Percentiles rank a stretch among this genome's conserved stretches.
These are phyloP conservation scores for Eristalinus sepulchralis DNA, from an alignment of 2,888 invertebrate species.

Conservation along the genomic window DNA sequence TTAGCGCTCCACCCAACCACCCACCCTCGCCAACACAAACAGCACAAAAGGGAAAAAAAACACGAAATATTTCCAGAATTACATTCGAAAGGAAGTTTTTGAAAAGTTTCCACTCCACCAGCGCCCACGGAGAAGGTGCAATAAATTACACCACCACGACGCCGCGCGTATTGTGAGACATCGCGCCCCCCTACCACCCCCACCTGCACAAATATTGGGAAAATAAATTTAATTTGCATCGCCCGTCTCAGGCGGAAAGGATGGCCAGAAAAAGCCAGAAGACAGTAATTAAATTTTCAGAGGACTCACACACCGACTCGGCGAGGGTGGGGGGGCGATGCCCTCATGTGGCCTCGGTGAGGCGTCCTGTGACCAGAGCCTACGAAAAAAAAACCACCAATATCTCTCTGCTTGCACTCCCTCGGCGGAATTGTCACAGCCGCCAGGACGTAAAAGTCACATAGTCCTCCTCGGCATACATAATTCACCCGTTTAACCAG, in stretches of 20 bases:
- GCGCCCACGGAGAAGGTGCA: slow-evolving; percentile 39
- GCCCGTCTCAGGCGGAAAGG: slow-evolving; percentile 38
- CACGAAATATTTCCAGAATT: slow-evolving; percentile 23
- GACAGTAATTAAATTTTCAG: slow-evolving; percentile 70
- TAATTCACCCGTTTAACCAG: slow-evolving; percentile 72
- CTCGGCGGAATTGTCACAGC: slow-evolving; percentile 30
- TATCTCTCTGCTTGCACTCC: neutral
- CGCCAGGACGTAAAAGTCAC: slow-evolving; percentile 54
- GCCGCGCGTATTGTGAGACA: slow-evolving; percentile 23
- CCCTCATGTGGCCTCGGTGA: slow-evolving; percentile 45
- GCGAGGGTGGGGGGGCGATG: slow-evolving; percentile 9
- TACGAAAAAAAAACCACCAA: slow-evolving; percentile 28
- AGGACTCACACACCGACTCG: slow-evolving; percentile 40
- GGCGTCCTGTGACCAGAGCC: slow-evolving; percentile 27
- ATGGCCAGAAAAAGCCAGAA: slow-evolving; percentile 23
- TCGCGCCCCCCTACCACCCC: slow-evolving; percentile 5
- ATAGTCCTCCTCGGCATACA: slow-evolving; percentile 61
- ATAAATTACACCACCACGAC: slow-evolving; percentile 53
- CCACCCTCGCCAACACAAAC: slow-evolving; percentile 19
- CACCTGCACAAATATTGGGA: slow-evolving; percentile 52
- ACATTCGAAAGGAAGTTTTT: slow-evolving; percentile 50
- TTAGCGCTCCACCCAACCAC: slow-evolving; percentile 64
- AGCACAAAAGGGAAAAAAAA: slow-evolving; percentile 11
- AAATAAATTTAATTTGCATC: slow-evolving; percentile 66
- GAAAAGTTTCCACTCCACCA: slow-evolving; percentile 32